Evolutionary conservation across 2,113 vertebrate species (phyloP).

Genomic region (Megaceryle maxima): DNA sequence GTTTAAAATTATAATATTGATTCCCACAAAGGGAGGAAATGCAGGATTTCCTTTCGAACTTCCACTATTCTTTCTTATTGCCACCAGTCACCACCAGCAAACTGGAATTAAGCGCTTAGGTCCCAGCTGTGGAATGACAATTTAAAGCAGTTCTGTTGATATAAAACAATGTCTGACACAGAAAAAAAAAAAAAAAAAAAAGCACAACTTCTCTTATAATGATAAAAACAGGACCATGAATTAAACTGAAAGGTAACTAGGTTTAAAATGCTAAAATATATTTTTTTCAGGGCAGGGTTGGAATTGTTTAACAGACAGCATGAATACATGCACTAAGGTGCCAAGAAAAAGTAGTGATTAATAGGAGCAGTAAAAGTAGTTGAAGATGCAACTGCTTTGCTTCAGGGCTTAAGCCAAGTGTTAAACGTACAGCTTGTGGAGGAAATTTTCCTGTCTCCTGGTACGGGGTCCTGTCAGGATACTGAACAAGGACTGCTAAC

Average conservation of each 20-base stretch:
- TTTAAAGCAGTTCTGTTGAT: not conserved
- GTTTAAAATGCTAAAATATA: not conserved
- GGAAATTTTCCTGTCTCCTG: not conserved
- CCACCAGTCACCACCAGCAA: not conserved
- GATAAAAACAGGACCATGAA: not conserved
- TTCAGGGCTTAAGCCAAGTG: not conserved
- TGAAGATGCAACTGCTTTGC: not conserved
- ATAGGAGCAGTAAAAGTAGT: not conserved
- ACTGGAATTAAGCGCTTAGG: not conserved
- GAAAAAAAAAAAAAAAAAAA: no score
- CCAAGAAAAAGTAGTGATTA: accelerated
- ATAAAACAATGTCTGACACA: not conserved
- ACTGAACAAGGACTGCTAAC: not conserved
- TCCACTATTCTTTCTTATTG: not conserved
- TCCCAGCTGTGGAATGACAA: not conserved
- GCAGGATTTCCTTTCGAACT: slow-evolving; percentile 14
- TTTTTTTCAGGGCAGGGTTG: not conserved
- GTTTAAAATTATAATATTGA: not conserved
- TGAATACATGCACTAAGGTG: not conserved
- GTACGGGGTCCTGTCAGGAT: not conserved
- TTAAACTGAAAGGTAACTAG: not conserved
- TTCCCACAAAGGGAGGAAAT: not conserved
- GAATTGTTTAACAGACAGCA: not conserved
- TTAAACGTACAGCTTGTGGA: not conserved
- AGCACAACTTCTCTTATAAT: not conserved